A percentile compares a stretch with the other conserved stretches of the same genome.
Conservation (phyloP, 2,797 vertebrate genomes). For the Carcharodon carcharias region DNA sequence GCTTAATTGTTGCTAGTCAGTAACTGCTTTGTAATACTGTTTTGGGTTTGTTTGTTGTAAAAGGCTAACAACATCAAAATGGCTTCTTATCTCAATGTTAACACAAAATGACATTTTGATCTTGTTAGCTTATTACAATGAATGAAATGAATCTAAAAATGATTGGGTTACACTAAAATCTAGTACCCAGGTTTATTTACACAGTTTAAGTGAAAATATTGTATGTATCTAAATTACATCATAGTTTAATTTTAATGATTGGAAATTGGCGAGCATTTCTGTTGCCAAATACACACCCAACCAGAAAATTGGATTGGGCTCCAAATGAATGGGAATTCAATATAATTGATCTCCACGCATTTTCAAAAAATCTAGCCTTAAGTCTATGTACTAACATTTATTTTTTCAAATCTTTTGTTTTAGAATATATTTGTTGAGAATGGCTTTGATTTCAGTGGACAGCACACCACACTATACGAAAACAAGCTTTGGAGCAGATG, state of each 20-base stretch:
- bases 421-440: conserved; percentile 36
- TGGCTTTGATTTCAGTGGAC: conserved; percentile 51
- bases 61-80: no score
- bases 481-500: conserved; percentile 46
- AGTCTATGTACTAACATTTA: background rate
- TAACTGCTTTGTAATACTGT: no score
- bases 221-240: no score
- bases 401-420: background rate
- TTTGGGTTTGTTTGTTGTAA: no score
- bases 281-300: background rate
- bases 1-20: background rate
- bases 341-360: background rate
- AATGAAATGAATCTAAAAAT: no score
- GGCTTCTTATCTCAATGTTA: no score
- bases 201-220: background rate
- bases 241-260: background rate
- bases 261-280: background rate
- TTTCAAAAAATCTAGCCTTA: background rate
- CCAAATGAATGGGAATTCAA: background rate
- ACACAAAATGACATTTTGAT: no score
- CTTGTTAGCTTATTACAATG: no score
- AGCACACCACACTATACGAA: conserved; percentile 45
- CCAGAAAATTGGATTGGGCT: background rate
- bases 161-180: no score
- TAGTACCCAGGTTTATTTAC: no score